Evolutionary conservation across 2,888 invertebrate genomes (phyloP).

Genomic region (Chromoteleia sp.): DNA sequence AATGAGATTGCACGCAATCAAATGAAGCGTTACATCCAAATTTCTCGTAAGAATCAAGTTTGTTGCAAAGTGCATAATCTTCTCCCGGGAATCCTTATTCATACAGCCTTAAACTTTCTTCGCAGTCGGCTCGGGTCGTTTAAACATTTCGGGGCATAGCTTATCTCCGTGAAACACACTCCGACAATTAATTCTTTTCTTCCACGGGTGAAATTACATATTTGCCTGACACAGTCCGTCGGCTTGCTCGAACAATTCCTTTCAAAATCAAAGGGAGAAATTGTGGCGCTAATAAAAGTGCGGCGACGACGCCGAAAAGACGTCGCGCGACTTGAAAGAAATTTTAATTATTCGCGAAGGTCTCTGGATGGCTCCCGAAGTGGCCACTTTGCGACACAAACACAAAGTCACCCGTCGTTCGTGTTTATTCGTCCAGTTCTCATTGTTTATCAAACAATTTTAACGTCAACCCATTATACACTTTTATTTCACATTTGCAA

Average conservation of each 20-base stretch:
- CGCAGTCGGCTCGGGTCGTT: constrained; percentile 27
- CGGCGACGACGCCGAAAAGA: constrained; percentile 2
- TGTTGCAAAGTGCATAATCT: constrained; percentile 65
- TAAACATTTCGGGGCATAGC: constrained; percentile 38
- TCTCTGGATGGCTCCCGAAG: background rate
- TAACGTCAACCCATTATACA: too few relatives aligned
- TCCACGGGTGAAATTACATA: constrained; percentile 39
- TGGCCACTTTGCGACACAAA: background rate
- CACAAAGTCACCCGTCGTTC: background rate
- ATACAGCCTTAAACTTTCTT: constrained; percentile 48
- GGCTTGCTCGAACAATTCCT: constrained; percentile 22
- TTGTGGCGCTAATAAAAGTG: constrained; percentile 11
- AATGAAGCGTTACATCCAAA: constrained; percentile 64
- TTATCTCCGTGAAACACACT: constrained; percentile 37
- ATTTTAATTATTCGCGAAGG: constrained; percentile 41
- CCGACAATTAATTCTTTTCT: constrained; percentile 60
- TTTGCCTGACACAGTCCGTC: constrained; percentile 26
- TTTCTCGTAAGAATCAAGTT: constrained; percentile 65
- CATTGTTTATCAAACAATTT: too few relatives aligned
- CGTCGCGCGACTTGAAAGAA: constrained; percentile 17
- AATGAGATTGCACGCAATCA: constrained; percentile 59
- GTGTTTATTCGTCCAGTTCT: too few relatives aligned
- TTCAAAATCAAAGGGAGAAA: constrained; percentile 15
- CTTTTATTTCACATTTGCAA: too few relatives aligned
- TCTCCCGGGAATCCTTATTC: constrained; percentile 42